Percentiles rank a stretch among this genome's conserved stretches.
These are phyloP conservation scores for Tholera decimalis DNA, from an alignment of 2,888 invertebrate species.

Conservation along the genomic window DNA sequence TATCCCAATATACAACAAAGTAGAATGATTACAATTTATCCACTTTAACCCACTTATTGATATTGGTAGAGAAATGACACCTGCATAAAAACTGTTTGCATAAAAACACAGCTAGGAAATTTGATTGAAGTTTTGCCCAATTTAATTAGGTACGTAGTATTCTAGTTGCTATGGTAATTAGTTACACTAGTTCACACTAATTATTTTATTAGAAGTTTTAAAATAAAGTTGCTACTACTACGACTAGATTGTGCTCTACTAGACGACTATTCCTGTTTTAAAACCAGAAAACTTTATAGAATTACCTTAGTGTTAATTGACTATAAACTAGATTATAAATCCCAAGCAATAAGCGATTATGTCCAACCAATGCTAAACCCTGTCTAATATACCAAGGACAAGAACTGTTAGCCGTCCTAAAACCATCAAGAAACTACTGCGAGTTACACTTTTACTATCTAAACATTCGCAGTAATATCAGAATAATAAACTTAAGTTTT, in stretches of 20 bases:
- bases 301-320: conserved; percentile 42
- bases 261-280: conserved; percentile 7
- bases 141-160: no score
- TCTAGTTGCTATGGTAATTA: no score
- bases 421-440: conserved; percentile 36
- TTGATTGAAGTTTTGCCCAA: no score
- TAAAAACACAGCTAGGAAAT: no score
- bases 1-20: neutral
- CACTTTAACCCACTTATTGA: neutral
- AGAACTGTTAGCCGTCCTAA: conserved; percentile 30
- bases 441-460: conserved; percentile 54
- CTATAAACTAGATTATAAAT: conserved; percentile 45
- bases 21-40: neutral
- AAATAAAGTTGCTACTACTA: no score
- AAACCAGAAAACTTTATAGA: conserved; percentile 19
- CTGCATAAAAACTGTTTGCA: no score
- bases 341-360: conserved; percentile 42
- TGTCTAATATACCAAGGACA: conserved; percentile 54
- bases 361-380: conserved; percentile 49
- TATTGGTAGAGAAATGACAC: neutral
- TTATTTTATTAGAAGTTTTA: no score
- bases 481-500: conserved; percentile 23
- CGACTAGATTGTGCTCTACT: neutral
- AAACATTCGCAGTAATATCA: conserved; percentile 6
- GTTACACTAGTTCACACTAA: no score